These are phyloP conservation scores for Ceratina japonica DNA, from an alignment of 1,140 invertebrate species.

Conservation along the genomic window DNA sequence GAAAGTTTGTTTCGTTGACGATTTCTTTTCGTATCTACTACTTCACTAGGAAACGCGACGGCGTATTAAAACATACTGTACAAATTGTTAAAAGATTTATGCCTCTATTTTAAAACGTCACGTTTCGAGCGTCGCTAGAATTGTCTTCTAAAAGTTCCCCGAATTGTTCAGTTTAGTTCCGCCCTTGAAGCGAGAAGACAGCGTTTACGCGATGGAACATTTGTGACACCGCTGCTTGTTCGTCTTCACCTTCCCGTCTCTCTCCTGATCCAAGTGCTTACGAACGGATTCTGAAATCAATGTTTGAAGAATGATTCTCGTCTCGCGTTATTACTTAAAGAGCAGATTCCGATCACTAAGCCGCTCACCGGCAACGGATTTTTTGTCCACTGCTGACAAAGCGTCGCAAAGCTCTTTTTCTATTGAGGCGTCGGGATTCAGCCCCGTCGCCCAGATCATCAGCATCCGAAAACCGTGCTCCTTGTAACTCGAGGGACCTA, in stretches of 20 bases:
- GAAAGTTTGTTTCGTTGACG: constrained; percentile 15
- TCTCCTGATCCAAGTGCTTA: constrained; percentile 77
- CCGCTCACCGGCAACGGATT: constrained; percentile 80
- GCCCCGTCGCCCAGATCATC: constrained; percentile 85
- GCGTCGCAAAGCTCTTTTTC: constrained; percentile 84
- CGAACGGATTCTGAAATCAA: constrained; percentile 74
- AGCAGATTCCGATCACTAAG: not conserved
- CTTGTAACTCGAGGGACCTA: constrained; percentile 87
- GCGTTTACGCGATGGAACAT: constrained; percentile 72
- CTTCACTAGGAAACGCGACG: not conserved
- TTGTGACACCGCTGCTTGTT: constrained; percentile 71
- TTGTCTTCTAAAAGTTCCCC: not conserved
- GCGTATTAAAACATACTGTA: constrained; percentile 11
- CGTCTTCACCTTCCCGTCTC: constrained; percentile 73
- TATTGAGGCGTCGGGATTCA: constrained; percentile 82
- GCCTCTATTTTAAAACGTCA: not conserved
- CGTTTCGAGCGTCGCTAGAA: not conserved
- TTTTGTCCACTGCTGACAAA: constrained; percentile 82
- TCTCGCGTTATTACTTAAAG: not conserved
- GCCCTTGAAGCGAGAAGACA: not conserved
- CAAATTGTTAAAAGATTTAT: constrained; percentile 23
- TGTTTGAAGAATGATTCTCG: constrained; percentile 6
- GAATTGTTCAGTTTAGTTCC: not conserved
- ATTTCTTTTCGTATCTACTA: not conserved
- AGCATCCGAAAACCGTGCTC: constrained; percentile 87